A percentile compares a stretch with the other conserved stretches of the same genome.
These are phyloP conservation scores for Drosophila formosana DNA, from an alignment of 2,888 invertebrate genomes.

Conservation along the genomic window DNA sequence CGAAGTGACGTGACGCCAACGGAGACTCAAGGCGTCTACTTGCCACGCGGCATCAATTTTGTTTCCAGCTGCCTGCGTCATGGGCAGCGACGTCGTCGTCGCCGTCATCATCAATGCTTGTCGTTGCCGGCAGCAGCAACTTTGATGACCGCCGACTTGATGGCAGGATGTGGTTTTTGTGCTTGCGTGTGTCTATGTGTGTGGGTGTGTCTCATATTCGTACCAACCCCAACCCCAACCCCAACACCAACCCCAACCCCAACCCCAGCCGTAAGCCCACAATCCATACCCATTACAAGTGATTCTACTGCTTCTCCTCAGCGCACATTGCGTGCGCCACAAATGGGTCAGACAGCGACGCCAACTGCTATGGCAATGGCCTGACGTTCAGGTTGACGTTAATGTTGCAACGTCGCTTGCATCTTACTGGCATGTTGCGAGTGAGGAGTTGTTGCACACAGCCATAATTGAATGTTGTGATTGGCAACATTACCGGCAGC, in stretches of 20 bases:
- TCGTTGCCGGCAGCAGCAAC: slow-evolving; percentile 36
- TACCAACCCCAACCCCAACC: background rate
- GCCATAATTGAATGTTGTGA: slow-evolving; percentile 69
- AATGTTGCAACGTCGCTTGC: slow-evolving; percentile 9
- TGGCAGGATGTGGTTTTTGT: slow-evolving; percentile 63
- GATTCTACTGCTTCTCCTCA: background rate
- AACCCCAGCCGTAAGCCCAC: background rate
- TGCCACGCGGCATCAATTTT: slow-evolving; percentile 35
- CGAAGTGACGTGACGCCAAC: background rate
- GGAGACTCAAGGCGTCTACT: background rate
- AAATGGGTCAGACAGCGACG: slow-evolving; percentile 64
- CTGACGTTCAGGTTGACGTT: background rate
- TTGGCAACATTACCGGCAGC: slow-evolving; percentile 34
- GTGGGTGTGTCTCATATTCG: slow-evolving; percentile 23
- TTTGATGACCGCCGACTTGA: slow-evolving; percentile 44
- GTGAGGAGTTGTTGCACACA: slow-evolving; percentile 38
- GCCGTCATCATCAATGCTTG: slow-evolving; percentile 1
- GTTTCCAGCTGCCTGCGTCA: slow-evolving; percentile 41
- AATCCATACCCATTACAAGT: background rate
- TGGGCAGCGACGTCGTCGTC: slow-evolving; percentile 25
- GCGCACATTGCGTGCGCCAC: slow-evolving; percentile 29
- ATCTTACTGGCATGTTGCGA: slow-evolving; percentile 42
- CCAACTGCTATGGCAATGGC: background rate
- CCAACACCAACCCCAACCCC: background rate
- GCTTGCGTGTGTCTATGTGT: slow-evolving; percentile 34